Conservation (phyloP, 2,797 vertebrate genomes). For the Danio jaintianensis region DNA sequence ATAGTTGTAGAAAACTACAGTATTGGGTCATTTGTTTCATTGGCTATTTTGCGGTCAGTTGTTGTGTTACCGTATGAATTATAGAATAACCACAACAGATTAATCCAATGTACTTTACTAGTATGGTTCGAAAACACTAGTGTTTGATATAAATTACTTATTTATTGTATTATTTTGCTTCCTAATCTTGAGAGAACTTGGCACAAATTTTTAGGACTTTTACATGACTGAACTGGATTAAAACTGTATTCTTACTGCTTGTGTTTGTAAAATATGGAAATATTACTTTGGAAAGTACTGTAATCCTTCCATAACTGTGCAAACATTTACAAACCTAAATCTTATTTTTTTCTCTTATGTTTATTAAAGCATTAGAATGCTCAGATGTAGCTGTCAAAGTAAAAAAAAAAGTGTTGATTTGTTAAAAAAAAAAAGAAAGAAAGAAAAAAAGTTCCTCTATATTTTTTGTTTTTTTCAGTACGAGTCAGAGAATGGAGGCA, state of each 20-base stretch:
- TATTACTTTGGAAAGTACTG: background rate
- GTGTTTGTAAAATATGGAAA: background rate
- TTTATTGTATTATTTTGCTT: no score
- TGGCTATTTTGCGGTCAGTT: no score
- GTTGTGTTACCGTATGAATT: no score
- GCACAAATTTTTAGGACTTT: background rate
- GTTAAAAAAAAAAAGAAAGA: background rate
- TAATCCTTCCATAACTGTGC: conserved; percentile 5
- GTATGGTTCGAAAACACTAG: no score
- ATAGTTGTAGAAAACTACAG: no score
- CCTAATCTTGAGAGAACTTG: background rate
- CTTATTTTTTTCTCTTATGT: background rate
- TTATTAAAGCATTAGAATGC: background rate
- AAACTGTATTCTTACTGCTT: background rate
- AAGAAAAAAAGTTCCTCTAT: background rate
- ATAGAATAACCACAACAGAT: no score
- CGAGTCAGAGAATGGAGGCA: background rate
- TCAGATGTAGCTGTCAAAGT: background rate
- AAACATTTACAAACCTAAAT: conserved; percentile 15
- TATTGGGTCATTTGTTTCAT: no score
- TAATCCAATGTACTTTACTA: no score
- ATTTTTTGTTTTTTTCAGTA: background rate
- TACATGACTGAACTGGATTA: conserved; percentile 8
- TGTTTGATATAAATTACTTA: no score
- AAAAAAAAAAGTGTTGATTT: background rate